phyloP scores from a whole-genome alignment of 2,888 invertebrate species.

The Yponomeuta plumbellus region DNA sequence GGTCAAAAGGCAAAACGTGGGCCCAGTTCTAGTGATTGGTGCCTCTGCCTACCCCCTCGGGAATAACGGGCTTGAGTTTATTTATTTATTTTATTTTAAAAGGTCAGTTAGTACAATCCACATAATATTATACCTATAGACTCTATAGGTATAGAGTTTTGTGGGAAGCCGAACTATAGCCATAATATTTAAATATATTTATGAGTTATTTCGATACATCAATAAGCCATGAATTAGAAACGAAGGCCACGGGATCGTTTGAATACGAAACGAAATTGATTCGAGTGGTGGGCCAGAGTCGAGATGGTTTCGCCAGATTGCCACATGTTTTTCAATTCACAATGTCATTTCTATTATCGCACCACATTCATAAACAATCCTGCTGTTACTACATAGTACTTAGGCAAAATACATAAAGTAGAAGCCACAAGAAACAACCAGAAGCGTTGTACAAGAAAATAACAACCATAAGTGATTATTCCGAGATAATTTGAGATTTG shows the following conservation, averaged over 20 bases:
- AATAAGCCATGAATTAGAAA: constrained; percentile 13
- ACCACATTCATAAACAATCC: constrained; percentile 15
- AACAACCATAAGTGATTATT: constrained; percentile 5
- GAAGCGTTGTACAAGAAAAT: constrained; percentile 7
- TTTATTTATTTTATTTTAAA: too few relatives aligned
- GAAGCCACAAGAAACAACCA: too few relatives aligned
- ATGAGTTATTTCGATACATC: constrained; percentile 10
- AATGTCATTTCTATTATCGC: constrained; percentile 35
- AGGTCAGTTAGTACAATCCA: constrained; percentile 22
- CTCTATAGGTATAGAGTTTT: too few relatives aligned
- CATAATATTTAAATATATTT: not conserved
- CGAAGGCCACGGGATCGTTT: constrained; percentile 24
- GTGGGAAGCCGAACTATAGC: not conserved
- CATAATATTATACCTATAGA: not conserved
- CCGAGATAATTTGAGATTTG: constrained; percentile 20
- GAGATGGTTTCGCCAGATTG: constrained; percentile 25
- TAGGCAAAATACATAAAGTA: not conserved
- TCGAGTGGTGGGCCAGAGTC: constrained; percentile 27
- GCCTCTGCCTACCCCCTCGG: too few relatives aligned
- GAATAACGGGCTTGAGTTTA: too few relatives aligned
- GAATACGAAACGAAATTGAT: constrained; percentile 27
- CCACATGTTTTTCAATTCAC: constrained; percentile 36
- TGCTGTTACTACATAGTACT: not conserved
- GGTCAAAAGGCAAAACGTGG: too few relatives aligned
- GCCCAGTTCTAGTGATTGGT: too few relatives aligned